Base-by-base conservation (phyloP, 2,888 invertebrate species). In the Cremastobaeus sp. region DNA sequence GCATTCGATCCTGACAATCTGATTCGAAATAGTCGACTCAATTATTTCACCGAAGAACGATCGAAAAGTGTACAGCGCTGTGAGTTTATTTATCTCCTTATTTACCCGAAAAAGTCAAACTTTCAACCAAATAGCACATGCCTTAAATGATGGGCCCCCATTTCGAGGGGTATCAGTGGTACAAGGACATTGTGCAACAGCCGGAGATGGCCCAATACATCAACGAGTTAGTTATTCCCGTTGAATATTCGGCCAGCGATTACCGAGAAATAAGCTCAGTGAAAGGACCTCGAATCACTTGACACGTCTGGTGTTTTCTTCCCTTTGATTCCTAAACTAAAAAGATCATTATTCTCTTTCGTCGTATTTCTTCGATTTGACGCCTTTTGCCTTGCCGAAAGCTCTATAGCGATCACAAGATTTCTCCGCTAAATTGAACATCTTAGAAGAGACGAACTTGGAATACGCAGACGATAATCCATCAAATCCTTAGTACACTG, bases 381-480 rank as follows among this genome's bases (percentile, higher is more conserved):
- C 45, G 55, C 66, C 45, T 43, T 48, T 43, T 60, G 66, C 50
- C 48, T 57, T 69, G 39, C 43, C 55, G 60, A 72, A 76, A 47
- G 69, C 69, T 65, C 60, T 64, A 28, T 65, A 60, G 30, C 15
- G 37, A 69, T 65, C 69, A 39, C 35, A 32, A 69, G 59, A 69
- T 76, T 75, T 76, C 69, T 54, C 21, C 48, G 47, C 52, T 69
- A 69, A 76, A 76, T 72, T 76, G 64, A 76, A 76, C 69, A 55
- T 69, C 65, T 66, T 69, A 55, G 75, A 17, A 62, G 18, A 37
- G 43, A 72, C 65, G 69, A 69, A 74, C 52, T 43, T 59, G 65
- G 72, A 64, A 76, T 66, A 65, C 69, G 64, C 69, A 59, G 66
- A 68, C 66, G 68, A 69, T 76, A 72, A 76, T 76, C 75, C 69